Evolutionary conservation across 2,888 invertebrate genomes (phyloP), one percentile per base, ranked within the genome.

Genomic region (Coecobrya sp.): DNA sequence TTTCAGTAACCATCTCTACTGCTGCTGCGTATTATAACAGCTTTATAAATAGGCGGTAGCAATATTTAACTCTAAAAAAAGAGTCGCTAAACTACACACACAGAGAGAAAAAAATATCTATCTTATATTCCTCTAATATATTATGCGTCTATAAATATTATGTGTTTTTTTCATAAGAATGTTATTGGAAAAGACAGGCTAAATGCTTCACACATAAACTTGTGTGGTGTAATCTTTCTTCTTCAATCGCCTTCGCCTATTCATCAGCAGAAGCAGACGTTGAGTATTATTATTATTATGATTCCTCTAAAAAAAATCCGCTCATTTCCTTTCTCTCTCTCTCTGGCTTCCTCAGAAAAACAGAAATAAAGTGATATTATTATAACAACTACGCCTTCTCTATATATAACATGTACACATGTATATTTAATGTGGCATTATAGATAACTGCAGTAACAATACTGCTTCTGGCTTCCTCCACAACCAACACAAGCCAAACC

Each of bases 281-380:
- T 25, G 52, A 79, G 27, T 27, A 79, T 52, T 79, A 79, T 27
- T 79, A 79, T 79, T 82, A 89, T 89, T 89, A 87, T 87, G 55
- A 87, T 76, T 55, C 55, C 55, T 81, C 55, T 82, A 49, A 49
- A 55, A 55, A 55, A 19, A 19, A 7, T 70, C 82, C 36, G 30
- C 55, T 70, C 89, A 70, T 84, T 88, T 73, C 79, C 88, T 79
- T 36, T 68, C 19, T 49, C 49, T 65, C 36, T n/a, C 36, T 49
- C 59, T 25, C 79, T 55, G n/a, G 13, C 70, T 70, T 49, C 55
- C 73, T 52, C 52, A 70, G 59, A 86, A 52, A 70, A 49, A 45
- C 22, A 59, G 68, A 42, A 87, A 87, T n/a, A 52, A 52, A 52
- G 79, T 52, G 27, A 73, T 42, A 79, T 79, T 88, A 87, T 42